Conservation (phyloP, 2,888 invertebrate species). For the Eupithecia subfuscata region DNA sequence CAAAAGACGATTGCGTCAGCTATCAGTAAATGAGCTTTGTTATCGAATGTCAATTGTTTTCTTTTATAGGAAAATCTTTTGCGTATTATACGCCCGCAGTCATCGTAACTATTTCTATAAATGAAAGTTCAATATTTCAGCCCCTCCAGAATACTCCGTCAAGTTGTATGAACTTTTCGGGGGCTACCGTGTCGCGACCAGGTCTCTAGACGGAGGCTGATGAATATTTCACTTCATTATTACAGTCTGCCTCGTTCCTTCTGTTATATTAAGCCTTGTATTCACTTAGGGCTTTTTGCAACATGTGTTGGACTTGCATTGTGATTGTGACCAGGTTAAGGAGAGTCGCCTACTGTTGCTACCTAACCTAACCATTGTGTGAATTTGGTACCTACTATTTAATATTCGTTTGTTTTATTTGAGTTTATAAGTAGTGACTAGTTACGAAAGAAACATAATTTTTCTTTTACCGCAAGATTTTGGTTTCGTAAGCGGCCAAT, state of each 20-base stretch:
- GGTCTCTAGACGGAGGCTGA: conserved; percentile 75
- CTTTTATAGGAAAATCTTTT: background rate
- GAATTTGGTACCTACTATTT: background rate
- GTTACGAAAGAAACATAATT: no score
- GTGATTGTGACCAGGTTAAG: background rate
- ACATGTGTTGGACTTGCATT: conserved; percentile 1
- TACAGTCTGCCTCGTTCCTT: conserved; percentile 61
- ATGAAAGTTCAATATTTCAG: background rate
- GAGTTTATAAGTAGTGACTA: no score
- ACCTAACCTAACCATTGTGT: background rate
- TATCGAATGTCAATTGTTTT: no score
- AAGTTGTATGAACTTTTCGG: conserved; percentile 54
- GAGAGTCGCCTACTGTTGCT: background rate
- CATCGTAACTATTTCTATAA: background rate
- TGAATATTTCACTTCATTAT: conserved; percentile 83
- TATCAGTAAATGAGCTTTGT: background rate
- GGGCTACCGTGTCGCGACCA: conserved; percentile 51
- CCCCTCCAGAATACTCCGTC: conserved; percentile 53
- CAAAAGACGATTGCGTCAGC: background rate
- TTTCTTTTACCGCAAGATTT: no score
- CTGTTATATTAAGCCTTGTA: conserved; percentile 34
- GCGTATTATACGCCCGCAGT: background rate
- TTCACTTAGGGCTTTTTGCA: conserved; percentile 12
- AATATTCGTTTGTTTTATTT: no score
- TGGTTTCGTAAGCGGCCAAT: no score